These are phyloP conservation scores for Athene cunicularia DNA, from an alignment of 2,113 vertebrate genomes.

Conservation along the genomic window DNA sequence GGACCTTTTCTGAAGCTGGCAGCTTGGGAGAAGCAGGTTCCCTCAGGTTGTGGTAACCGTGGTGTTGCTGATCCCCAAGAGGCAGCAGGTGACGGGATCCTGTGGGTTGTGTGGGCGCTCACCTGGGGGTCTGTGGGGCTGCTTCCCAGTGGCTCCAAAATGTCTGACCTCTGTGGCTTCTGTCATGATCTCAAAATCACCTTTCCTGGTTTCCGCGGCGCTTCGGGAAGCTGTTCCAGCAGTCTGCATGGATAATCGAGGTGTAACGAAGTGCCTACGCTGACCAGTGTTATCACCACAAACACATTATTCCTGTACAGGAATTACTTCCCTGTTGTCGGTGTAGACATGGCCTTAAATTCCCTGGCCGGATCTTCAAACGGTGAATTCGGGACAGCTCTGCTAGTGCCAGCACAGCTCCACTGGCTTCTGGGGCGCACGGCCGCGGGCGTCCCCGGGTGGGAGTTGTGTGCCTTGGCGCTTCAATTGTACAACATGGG, in stretches of 20 bases:
- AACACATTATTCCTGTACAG: fast-evolving
- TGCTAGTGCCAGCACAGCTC: no score
- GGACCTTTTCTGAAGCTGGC: not conserved
- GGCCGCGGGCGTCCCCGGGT: fast-evolving
- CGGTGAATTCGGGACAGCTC: not conserved
- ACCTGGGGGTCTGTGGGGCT: not conserved
- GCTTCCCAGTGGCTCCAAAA: not conserved
- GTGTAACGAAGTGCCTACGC: fast-evolving
- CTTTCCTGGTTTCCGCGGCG: not conserved
- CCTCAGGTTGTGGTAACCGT: no score
- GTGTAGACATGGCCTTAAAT: not conserved
- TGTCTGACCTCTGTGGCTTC: not conserved
- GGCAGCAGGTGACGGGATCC: not conserved
- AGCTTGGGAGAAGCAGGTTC: not conserved
- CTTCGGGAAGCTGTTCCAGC: not conserved
- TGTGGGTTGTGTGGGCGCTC: not conserved
- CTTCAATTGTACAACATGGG: fast-evolving
- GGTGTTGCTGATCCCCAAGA: not conserved
- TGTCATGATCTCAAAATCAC: not conserved
- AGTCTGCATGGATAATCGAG: fast-evolving
- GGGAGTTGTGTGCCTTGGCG: fast-evolving
- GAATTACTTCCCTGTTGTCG: not conserved
- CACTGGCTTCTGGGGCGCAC: fast-evolving
- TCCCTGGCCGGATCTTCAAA: fast-evolving
- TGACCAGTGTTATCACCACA: not conserved